Conservation (phyloP, 2,797 vertebrate genomes). For the Enteromius fasciolatus region DNA sequence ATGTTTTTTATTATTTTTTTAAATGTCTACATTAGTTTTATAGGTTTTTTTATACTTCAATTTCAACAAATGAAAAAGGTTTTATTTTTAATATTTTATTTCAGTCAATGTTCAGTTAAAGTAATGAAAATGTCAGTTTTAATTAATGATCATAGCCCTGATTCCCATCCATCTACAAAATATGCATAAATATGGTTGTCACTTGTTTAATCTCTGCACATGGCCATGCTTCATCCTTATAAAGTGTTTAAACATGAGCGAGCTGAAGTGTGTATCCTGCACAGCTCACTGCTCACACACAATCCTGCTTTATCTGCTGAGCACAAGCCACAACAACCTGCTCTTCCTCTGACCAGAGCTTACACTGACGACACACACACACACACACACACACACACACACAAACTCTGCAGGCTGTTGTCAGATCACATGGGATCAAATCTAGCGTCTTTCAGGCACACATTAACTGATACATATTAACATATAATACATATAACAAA, state of each 20-base stretch:
- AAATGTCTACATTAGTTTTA: too few species aligned
- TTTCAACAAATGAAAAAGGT: too few species aligned
- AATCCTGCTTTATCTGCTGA: slow-evolving; percentile 41
- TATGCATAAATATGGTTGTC: background rate
- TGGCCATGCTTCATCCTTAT: background rate
- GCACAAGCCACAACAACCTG: slow-evolving; percentile 25
- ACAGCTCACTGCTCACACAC: slow-evolving; percentile 44
- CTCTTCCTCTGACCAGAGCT: background rate
- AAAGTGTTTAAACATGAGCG: background rate
- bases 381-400: slow-evolving; percentile 13
- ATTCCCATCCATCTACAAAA: background rate
- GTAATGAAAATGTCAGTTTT: background rate
- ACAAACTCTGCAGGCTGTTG: slow-evolving; percentile 49
- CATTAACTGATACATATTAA: background rate
- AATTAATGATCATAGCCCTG: background rate
- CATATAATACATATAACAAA: too few species aligned
- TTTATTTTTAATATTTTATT: too few species aligned
- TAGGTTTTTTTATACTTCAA: too few species aligned
- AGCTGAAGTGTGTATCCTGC: slow-evolving; percentile 6
- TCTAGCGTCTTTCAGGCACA: slow-evolving; percentile 63
- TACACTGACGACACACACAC: too few species aligned
- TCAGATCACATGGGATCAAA: slow-evolving; percentile 66
- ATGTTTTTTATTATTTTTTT: too few species aligned
- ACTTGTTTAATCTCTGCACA: background rate
- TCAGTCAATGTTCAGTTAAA: too few species aligned